These are phyloP conservation scores for Dicaeum eximium DNA, from an alignment of 2,113 vertebrate genomes.

Conservation along the genomic window DNA sequence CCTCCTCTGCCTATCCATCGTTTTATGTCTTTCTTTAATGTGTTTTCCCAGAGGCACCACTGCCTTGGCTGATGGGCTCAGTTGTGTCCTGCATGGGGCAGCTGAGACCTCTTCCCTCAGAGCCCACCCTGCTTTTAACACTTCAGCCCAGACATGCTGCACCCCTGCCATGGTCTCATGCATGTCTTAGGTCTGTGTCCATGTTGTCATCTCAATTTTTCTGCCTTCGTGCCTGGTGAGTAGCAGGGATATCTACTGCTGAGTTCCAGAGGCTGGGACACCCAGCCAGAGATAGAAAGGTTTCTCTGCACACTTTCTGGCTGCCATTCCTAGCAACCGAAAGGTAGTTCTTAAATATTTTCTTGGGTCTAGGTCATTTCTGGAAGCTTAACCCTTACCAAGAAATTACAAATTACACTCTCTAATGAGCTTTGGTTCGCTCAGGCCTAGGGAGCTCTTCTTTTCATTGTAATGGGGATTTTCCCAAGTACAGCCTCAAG, in stretches of 20 bases:
- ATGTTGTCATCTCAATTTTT: neutral
- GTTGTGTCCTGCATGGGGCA: neutral
- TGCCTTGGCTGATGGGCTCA: neutral
- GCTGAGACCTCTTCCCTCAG: neutral
- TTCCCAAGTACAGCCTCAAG: neutral
- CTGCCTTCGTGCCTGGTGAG: neutral
- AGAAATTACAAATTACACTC: neutral
- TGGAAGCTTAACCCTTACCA: neutral
- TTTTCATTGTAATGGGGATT: neutral
- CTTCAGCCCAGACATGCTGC: neutral
- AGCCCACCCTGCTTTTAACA: neutral
- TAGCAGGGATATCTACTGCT: neutral
- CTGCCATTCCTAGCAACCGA: neutral
- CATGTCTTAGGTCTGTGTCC: neutral
- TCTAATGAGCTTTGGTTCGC: neutral
- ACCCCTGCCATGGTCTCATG: neutral
- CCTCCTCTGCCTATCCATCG: accelerated
- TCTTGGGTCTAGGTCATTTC: neutral
- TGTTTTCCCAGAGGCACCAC: neutral
- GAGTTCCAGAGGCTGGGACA: neutral
- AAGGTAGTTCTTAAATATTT: neutral
- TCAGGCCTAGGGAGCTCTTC: neutral
- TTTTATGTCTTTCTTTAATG: neutral
- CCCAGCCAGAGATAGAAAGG: neutral
- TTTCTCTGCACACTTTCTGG: neutral